These are phyloP conservation scores for Endotricha flammealis DNA, from an alignment of 2,888 invertebrate species.

Conservation along the genomic window DNA sequence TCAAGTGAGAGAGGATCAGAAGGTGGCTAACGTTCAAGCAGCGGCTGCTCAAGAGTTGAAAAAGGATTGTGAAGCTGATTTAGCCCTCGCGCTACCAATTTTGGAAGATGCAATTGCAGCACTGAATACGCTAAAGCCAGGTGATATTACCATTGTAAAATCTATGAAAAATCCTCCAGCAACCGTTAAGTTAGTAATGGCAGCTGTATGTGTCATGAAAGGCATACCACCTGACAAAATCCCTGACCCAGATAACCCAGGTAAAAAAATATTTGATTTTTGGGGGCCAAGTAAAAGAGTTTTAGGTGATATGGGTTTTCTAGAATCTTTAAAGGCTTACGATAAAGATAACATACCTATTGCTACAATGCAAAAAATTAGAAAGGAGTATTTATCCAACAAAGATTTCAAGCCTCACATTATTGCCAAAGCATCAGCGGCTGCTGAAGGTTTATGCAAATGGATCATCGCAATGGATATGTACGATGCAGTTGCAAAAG, in stretches of 20 bases:
- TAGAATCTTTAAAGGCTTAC: constrained; percentile 85
- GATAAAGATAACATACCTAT: constrained; percentile 91
- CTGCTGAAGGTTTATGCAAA: constrained; percentile 94
- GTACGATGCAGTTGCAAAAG: constrained; percentile 90
- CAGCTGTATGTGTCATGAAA: constrained; percentile 93
- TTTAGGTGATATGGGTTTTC: constrained; percentile 88
- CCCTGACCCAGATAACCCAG: constrained; percentile 82
- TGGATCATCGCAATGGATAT: constrained; percentile 95
- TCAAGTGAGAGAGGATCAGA: constrained; percentile 91
- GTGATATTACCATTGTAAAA: constrained; percentile 90
- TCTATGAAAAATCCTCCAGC: constrained; percentile 93
- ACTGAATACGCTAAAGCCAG: constrained; percentile 89
- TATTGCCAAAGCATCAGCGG: constrained; percentile 93
- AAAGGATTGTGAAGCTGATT: constrained; percentile 94
- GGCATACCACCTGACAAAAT: constrained; percentile 87
- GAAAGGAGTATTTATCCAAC: constrained; percentile 85
- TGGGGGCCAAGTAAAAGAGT: constrained; percentile 92
- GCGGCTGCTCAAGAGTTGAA: constrained; percentile 90
- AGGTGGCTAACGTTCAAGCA: constrained; percentile 91
- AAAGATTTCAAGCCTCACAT: constrained; percentile 88
- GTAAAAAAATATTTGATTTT: constrained; percentile 85
- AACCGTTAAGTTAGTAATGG: constrained; percentile 90
- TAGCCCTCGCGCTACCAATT: constrained; percentile 91
- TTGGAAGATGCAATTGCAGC: constrained; percentile 86
- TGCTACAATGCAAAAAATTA: constrained; percentile 84